phyloP scores from a whole-genome alignment of 2,797 vertebrate genomes.

The Apogon talboti region DNA sequence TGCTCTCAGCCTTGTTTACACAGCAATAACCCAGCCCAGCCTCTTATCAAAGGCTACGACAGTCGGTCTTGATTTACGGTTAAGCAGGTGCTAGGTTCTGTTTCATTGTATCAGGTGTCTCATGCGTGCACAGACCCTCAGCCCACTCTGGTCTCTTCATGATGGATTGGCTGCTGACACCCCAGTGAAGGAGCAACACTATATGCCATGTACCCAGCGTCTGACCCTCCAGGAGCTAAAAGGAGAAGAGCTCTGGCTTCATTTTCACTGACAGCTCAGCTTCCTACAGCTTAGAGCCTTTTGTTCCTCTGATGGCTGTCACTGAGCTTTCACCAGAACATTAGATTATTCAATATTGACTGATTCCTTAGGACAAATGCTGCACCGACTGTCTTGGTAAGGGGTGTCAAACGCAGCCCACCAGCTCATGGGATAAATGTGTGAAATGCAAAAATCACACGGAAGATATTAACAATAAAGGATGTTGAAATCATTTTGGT shows the following conservation, averaged over 20 bases:
- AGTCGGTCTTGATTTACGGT: slow-evolving; percentile 40
- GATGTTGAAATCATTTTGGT: no score
- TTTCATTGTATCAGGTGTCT: slow-evolving; percentile 54
- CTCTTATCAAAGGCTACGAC: slow-evolving; percentile 36
- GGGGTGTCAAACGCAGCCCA: no score
- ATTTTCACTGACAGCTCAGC: neutral
- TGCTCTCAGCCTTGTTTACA: slow-evolving; percentile 7
- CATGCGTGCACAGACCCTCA: neutral
- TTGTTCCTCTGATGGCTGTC: neutral
- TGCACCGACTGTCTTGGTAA: no score
- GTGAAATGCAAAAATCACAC: no score
- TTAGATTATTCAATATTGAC: neutral
- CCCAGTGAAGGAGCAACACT: slow-evolving; percentile 37
- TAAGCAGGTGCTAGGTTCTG: slow-evolving; percentile 63
- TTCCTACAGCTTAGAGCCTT: neutral
- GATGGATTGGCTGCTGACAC: slow-evolving; percentile 64
- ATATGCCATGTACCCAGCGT: slow-evolving; percentile 41
- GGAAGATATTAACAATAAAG: no score
- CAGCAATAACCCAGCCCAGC: slow-evolving; percentile 2
- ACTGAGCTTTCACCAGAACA: neutral
- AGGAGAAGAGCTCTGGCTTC: slow-evolving; percentile 12
- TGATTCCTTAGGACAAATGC: no score
- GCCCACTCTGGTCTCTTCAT: slow-evolving; percentile 14
- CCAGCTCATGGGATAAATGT: no score
- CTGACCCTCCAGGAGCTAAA: slow-evolving; percentile 17